Percentiles rank a stretch among this genome's conserved stretches.
Conservation (phyloP, 1,140 invertebrate species). For the Lineus longissimus region DNA sequence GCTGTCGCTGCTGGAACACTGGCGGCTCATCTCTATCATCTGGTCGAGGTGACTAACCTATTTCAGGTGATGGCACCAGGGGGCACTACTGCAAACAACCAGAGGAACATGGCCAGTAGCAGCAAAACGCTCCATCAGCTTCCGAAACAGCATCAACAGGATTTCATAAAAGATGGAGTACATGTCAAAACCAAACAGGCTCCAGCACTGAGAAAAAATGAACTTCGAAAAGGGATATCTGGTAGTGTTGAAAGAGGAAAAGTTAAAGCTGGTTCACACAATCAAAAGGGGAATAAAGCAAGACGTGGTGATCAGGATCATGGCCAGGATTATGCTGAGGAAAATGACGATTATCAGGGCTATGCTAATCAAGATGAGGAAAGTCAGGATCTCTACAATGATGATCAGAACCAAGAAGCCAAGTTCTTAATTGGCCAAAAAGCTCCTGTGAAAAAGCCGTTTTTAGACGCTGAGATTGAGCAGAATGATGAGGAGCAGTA, state of each 20-base stretch:
- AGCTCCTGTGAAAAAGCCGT: neutral
- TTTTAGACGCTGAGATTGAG: constrained; percentile 6
- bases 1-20: constrained; percentile 43
- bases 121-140: constrained; percentile 2
- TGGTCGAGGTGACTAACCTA: constrained; percentile 39
- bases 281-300: constrained; percentile 13
- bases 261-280: constrained; percentile 13
- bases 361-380: constrained; percentile 6
- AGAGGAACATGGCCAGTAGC: constrained; percentile 15
- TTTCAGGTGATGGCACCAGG: too few relatives aligned
- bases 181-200: neutral
- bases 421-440: neutral
- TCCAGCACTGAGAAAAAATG: constrained; percentile 1
- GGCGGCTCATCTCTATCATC: constrained; percentile 40
- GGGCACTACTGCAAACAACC: too few relatives aligned
- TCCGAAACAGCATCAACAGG: neutral
- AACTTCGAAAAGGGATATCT: neutral
- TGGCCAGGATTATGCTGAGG: constrained; percentile 13
- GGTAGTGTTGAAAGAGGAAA: constrained; percentile 11
- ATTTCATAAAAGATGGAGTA: neutral
- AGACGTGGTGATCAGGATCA: constrained; percentile 17
- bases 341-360: constrained; percentile 13
- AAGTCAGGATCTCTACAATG: constrained; percentile 6
- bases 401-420: neutral
- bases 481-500: constrained; percentile 18